Evolutionary conservation across 64 coral and sea anemone genomes (phyloP).

Genomic region (Montipora sp.): DNA sequence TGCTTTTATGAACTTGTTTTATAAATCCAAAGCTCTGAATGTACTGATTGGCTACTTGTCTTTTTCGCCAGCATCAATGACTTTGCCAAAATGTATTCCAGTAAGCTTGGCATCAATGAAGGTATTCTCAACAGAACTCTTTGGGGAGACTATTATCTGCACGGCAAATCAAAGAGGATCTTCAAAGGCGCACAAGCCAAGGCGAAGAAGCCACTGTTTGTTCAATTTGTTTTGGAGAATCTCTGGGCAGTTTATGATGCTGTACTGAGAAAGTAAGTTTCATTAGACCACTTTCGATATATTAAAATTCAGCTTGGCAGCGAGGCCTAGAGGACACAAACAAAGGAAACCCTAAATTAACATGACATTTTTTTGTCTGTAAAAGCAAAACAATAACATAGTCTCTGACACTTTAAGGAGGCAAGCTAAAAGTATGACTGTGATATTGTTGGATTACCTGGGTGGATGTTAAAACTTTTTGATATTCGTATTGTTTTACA

Average conservation of each 20-base stretch:
- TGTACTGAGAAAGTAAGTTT: constrained; percentile 78
- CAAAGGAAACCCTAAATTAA: too few relatives aligned
- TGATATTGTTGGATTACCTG: too few relatives aligned
- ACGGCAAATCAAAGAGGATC: constrained; percentile 92
- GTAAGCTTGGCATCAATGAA: constrained; percentile 89
- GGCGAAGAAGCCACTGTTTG: constrained; percentile 96
- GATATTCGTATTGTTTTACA: too few relatives aligned
- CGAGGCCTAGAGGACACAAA: too few relatives aligned
- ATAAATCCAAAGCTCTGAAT: too few relatives aligned
- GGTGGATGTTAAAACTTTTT: too few relatives aligned
- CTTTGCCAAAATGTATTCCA: constrained; percentile 89
- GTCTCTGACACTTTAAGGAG: too few relatives aligned
- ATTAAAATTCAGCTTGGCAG: too few relatives aligned
- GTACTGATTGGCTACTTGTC: background rate
- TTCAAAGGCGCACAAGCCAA: constrained; percentile 91
- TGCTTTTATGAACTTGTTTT: too few relatives aligned
- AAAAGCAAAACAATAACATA: too few relatives aligned
- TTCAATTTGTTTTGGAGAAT: constrained; percentile 96
- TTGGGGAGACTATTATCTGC: constrained; percentile 96
- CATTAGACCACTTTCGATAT: background rate
- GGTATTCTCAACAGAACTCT: constrained; percentile 83
- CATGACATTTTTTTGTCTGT: too few relatives aligned
- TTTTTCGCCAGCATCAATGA: constrained; percentile 74
- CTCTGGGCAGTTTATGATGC: constrained; percentile 99
- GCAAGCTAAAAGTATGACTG: too few relatives aligned